phyloP scores from a whole-genome alignment of 2,113 vertebrate genomes.

The Cichladusa arquata region DNA sequence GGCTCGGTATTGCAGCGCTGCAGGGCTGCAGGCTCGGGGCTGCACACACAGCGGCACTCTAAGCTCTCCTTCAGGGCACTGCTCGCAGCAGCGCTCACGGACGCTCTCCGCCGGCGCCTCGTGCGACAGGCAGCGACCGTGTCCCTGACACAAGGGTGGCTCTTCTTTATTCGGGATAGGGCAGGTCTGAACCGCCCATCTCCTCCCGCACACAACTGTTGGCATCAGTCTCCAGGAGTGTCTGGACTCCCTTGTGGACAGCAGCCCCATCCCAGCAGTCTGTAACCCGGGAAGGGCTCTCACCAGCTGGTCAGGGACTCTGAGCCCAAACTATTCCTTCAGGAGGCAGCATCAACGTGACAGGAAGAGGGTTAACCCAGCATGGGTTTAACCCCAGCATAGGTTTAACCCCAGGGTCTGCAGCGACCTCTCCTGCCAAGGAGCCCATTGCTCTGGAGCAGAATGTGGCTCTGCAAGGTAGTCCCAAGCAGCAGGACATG shows the following conservation, averaged over 20 bases:
- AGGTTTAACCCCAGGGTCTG: background rate
- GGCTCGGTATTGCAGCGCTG: background rate
- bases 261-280: background rate
- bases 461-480: too few species aligned
- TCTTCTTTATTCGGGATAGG: too few species aligned
- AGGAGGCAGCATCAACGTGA: background rate
- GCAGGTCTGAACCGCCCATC: background rate
- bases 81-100: accelerated
- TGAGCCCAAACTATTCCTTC: background rate
- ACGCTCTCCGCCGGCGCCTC: background rate
- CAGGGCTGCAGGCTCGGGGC: background rate
- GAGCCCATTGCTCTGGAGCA: background rate
- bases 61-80: background rate
- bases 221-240: background rate
- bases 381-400: background rate
- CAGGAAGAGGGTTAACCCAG: background rate
- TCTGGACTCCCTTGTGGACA: background rate
- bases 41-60: background rate
- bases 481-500: background rate
- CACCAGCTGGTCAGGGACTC: background rate
- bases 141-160: background rate
- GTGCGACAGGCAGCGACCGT: accelerated
- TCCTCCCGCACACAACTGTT: background rate
- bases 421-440: background rate
- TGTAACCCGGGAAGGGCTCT: background rate